Percentiles rank a stretch among this genome's conserved stretches.
phyloP scores from a whole-genome alignment of 2,797 vertebrate genomes.

The Eupleurogrammus muticus region DNA sequence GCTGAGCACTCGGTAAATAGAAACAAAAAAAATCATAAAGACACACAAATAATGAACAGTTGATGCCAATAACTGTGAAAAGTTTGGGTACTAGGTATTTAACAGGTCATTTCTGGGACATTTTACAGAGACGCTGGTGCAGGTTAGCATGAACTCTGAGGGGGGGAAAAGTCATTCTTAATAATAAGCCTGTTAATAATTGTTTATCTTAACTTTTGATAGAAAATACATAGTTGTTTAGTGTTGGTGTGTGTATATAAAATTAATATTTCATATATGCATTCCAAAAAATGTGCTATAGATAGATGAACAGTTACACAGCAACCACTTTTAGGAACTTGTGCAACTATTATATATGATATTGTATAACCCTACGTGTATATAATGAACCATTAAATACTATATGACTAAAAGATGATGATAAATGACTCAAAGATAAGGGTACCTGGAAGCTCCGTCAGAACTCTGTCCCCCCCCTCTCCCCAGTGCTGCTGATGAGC shows the following conservation, averaged over 20 bases:
- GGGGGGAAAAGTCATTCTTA: neutral
- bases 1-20: constrained; percentile 84
- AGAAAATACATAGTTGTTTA: no score
- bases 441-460: constrained; percentile 6
- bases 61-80: constrained; percentile 17
- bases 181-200: no score
- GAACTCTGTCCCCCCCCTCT: constrained; percentile 16
- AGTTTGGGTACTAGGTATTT: neutral
- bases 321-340: no score
- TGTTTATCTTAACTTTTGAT: no score
- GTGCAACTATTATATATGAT: no score
- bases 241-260: no score
- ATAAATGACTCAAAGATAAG: neutral
- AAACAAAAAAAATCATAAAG: neutral
- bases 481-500: constrained; percentile 60
- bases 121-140: neutral
- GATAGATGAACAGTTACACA: no score
- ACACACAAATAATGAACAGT: no score
- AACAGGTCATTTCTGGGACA: neutral
- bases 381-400: neutral
- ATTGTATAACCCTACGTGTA: no score
- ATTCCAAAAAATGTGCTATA: no score
- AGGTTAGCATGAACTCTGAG: neutral
- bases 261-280: no score
- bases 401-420: no score